These are phyloP conservation scores for Anoncus sp. DNA, from an alignment of 2,888 invertebrate genomes.

Conservation along the genomic window DNA sequence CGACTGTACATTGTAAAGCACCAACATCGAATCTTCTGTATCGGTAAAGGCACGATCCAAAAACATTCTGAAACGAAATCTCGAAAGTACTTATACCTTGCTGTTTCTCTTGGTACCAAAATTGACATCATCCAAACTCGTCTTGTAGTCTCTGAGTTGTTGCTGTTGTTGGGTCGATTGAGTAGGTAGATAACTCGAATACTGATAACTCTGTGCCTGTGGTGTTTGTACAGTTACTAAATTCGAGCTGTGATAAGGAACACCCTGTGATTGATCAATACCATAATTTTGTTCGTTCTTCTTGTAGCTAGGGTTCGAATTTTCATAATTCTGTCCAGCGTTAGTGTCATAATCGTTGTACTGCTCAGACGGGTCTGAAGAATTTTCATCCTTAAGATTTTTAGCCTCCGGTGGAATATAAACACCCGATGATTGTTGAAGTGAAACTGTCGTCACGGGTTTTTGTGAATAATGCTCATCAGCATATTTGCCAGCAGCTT, in stretches of 20 bases:
- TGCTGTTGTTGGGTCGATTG: slow-evolving; percentile 61
- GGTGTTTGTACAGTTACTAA: slow-evolving; percentile 72
- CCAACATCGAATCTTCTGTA: slow-evolving; percentile 1
- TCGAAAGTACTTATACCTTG: slow-evolving; percentile 62
- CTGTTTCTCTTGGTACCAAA: slow-evolving; percentile 73
- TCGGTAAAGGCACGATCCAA: too few species aligned
- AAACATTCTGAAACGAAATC: too few species aligned
- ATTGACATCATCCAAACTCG: slow-evolving; percentile 71
- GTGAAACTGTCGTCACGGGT: slow-evolving; percentile 68
- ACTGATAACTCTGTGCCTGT: slow-evolving; percentile 73
- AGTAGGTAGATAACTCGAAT: slow-evolving; percentile 73
- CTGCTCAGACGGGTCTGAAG: slow-evolving; percentile 70
- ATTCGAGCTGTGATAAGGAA: slow-evolving; percentile 70
- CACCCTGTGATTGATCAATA: slow-evolving; percentile 66
- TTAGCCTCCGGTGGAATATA: slow-evolving; percentile 72
- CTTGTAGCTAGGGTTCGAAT: slow-evolving; percentile 57
- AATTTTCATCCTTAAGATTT: slow-evolving; percentile 54
- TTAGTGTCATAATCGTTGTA: slow-evolving; percentile 74
- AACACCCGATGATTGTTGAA: slow-evolving; percentile 72
- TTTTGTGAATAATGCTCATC: slow-evolving; percentile 69
- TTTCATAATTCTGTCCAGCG: slow-evolving; percentile 64
- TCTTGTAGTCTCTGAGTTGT: slow-evolving; percentile 67
- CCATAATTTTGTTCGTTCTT: slow-evolving; percentile 67
- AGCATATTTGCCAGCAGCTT: slow-evolving; percentile 68
- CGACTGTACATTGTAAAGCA: slow-evolving; percentile 28